phyloP scores from a whole-genome alignment of 2,888 invertebrate genomes.

The Parapristionchus giblindavisi region DNA sequence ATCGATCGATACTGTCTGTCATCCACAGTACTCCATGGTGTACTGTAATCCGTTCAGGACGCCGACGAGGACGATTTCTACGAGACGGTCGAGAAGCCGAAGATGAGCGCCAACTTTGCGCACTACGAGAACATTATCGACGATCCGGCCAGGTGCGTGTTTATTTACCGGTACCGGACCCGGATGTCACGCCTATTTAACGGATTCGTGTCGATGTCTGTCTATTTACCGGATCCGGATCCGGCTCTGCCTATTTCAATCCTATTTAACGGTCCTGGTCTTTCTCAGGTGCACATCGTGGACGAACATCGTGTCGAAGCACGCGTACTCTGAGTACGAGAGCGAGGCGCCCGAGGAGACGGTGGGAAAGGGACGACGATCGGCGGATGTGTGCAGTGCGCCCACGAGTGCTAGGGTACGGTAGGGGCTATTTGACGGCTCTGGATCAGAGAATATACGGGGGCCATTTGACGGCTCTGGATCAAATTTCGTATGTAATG shows the following conservation, averaged over 20 bases:
- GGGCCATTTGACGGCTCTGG: too few species aligned
- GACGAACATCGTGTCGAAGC: conserved; percentile 33
- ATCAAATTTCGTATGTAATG: too few species aligned
- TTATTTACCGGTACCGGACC: neutral
- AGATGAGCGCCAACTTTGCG: conserved; percentile 58
- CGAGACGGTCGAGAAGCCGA: conserved; percentile 53
- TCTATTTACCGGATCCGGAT: neutral
- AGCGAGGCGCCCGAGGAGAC: conserved; percentile 23
- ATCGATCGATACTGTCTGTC: too few species aligned
- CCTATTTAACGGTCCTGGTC: too few species aligned
- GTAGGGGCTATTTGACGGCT: too few species aligned
- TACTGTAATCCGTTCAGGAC: neutral
- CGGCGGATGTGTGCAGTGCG: neutral
- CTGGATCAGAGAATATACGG: too few species aligned
- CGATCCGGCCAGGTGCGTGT: conserved; percentile 50
- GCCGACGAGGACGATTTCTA: conserved; percentile 51
- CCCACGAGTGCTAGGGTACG: neutral
- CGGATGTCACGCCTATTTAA: too few species aligned
- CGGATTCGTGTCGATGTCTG: conserved; percentile 52
- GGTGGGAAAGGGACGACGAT: neutral
- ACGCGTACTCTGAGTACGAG: conserved; percentile 34
- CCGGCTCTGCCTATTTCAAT: too few species aligned
- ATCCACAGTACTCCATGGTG: too few species aligned
- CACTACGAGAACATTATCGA: conserved; percentile 67
- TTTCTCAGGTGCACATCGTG: conserved; percentile 34